phyloP scores from a whole-genome alignment of 2,113 vertebrate genomes.

The Phylloscopus trochilus region DNA sequence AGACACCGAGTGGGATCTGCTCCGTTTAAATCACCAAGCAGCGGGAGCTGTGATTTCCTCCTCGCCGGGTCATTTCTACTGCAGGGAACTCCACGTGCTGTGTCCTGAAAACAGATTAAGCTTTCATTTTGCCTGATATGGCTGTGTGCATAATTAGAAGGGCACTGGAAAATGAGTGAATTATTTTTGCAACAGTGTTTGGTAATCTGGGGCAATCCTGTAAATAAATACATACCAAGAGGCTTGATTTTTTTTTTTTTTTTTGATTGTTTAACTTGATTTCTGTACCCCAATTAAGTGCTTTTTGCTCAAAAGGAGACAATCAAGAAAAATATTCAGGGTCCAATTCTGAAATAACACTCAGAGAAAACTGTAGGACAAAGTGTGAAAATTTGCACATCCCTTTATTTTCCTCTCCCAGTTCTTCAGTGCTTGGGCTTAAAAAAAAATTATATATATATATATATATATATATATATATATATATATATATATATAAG shows the following conservation, averaged over 20 bases:
- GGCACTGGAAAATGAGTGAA: neutral
- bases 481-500: no score
- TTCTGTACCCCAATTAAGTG: neutral
- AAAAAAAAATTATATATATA: no score
- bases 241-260: neutral
- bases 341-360: neutral
- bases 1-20: neutral
- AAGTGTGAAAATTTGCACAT: neutral
- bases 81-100: neutral
- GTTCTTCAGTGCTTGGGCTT: neutral
- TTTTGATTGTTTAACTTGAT: neutral
- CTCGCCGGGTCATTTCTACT: neutral
- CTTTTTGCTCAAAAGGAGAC: neutral
- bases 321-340: neutral
- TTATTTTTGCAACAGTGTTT: neutral
- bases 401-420: neutral
- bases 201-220: neutral
- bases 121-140: neutral
- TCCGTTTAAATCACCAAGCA: neutral
- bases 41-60: constrained; percentile 21
- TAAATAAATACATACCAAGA: neutral
- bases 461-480: no score
- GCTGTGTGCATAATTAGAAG: neutral
- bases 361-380: neutral
- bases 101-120: neutral